These are phyloP conservation scores for Potamarius usumacintae DNA, from an alignment of 2,113 vertebrate species.

Conservation along the genomic window DNA sequence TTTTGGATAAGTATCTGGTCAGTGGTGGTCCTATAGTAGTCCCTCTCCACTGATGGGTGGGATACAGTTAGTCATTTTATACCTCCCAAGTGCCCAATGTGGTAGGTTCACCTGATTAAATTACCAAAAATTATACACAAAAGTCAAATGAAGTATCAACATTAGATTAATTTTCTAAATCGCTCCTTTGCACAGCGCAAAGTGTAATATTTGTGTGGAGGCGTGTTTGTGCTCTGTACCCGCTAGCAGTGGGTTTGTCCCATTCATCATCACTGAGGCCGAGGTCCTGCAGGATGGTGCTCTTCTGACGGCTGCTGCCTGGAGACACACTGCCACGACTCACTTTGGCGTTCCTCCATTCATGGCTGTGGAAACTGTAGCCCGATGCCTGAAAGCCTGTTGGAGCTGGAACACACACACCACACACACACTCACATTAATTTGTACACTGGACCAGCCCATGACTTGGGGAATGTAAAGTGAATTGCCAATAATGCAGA, in stretches of 20 bases:
- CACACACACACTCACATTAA: slow-evolving; percentile 32
- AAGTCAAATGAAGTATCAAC: background rate
- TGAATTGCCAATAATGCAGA: background rate
- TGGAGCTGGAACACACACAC: slow-evolving; percentile 64
- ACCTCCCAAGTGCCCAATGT: background rate
- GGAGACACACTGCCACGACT: slow-evolving; percentile 80
- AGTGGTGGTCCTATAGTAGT: background rate
- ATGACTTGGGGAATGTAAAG: background rate
- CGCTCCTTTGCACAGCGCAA: background rate
- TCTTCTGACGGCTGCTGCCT: slow-evolving; percentile 75
- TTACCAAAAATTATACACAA: background rate
- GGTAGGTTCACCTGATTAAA: background rate
- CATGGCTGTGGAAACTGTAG: slow-evolving; percentile 86
- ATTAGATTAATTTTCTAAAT: background rate
- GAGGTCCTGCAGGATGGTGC: slow-evolving; percentile 82
- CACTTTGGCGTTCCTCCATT: slow-evolving; percentile 89
- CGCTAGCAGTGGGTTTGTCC: slow-evolving; percentile 82
- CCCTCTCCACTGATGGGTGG: background rate
- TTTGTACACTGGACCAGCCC: background rate
- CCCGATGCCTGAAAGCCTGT: slow-evolving; percentile 84
- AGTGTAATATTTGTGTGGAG: background rate
- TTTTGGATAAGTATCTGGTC: background rate
- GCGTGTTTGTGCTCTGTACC: slow-evolving; percentile 69
- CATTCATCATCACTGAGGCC: slow-evolving; percentile 89
- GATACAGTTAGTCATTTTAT: background rate